Percentiles rank a stretch among this genome's conserved stretches.
Evolutionary conservation across 2,888 invertebrate genomes (phyloP).

Genomic region (Chromoteleia sp.): DNA sequence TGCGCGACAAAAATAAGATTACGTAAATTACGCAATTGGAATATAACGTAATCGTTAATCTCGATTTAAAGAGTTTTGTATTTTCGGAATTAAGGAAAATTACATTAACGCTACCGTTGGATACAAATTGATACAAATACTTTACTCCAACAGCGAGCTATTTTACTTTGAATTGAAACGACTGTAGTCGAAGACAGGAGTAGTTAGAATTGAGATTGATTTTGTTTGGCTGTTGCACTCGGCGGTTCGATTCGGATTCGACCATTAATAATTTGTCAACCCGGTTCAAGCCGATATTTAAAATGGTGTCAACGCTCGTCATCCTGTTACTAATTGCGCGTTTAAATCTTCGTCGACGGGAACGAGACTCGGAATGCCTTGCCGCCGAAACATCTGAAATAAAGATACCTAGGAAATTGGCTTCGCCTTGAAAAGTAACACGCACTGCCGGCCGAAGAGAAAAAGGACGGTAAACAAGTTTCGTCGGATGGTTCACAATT

Average conservation of each 20-base stretch:
- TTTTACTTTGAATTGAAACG: too few relatives aligned
- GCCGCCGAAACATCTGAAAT: slow-evolving; percentile 35
- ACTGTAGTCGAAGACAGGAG: too few relatives aligned
- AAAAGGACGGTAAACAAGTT: slow-evolving; percentile 42
- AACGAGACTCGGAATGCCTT: not conserved
- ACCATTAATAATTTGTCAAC: slow-evolving; percentile 42
- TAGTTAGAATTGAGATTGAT: too few relatives aligned
- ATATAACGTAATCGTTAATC: not conserved
- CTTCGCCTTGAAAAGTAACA: slow-evolving; percentile 39
- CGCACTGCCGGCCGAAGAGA: slow-evolving; percentile 1
- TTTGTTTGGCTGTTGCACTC: too few relatives aligned
- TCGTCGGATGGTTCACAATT: slow-evolving; percentile 4
- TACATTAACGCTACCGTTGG: too few relatives aligned
- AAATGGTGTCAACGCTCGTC: slow-evolving; percentile 45
- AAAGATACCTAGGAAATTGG: slow-evolving; percentile 46
- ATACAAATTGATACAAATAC: too few relatives aligned
- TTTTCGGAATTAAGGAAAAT: too few relatives aligned
- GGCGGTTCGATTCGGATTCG: too few relatives aligned
- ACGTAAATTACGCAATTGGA: slow-evolving; percentile 1
- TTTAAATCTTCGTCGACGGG: slow-evolving; percentile 19
- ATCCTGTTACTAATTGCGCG: slow-evolving; percentile 39
- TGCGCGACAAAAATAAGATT: slow-evolving; percentile 9
- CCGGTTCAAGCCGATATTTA: slow-evolving; percentile 4
- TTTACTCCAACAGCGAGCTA: too few relatives aligned
- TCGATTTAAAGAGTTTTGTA: not conserved